Conservation (phyloP, 1,140 invertebrate species). For the Colletes gigas region DNA sequence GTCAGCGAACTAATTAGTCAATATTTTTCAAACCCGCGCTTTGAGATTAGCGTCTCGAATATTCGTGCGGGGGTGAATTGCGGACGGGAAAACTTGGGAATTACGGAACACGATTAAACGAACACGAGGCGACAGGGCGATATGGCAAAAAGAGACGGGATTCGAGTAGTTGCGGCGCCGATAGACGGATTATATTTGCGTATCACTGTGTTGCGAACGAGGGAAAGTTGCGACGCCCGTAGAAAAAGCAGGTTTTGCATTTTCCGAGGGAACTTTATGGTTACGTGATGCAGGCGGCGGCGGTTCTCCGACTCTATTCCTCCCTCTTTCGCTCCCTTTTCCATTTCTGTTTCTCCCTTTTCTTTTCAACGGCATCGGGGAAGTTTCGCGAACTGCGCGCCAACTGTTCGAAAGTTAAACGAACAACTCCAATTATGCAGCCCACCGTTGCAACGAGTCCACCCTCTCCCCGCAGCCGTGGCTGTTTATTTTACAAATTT, state of each 20-base stretch:
- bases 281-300: conserved; percentile 28
- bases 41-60: conserved; percentile 20
- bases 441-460: conserved; percentile 56
- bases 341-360: conserved; percentile 37
- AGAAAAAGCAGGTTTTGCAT: conserved; percentile 44
- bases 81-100: conserved; percentile 19
- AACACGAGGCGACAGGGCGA: not conserved
- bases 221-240: not conserved
- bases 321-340: conserved; percentile 5
- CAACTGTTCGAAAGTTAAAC: conserved; percentile 73
- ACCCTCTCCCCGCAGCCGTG: conserved; percentile 14
- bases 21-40: conserved; percentile 34
- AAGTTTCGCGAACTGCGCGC: conserved; percentile 66
- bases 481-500: conserved; percentile 75
- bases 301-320: not conserved
- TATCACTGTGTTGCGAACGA: conserved; percentile 15
- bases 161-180: conserved; percentile 21
- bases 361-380: conserved; percentile 58
- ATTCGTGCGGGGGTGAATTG: not conserved
- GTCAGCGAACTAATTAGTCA: conserved; percentile 23
- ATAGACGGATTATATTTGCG: conserved; percentile 46
- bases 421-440: conserved; percentile 76
- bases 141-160: conserved; percentile 16
- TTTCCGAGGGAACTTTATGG: conserved; percentile 25
- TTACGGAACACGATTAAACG: conserved; percentile 46